These are phyloP conservation scores for Meloidogyne exigua DNA, from an alignment of 1,140 invertebrate species.

Conservation along the genomic window DNA sequence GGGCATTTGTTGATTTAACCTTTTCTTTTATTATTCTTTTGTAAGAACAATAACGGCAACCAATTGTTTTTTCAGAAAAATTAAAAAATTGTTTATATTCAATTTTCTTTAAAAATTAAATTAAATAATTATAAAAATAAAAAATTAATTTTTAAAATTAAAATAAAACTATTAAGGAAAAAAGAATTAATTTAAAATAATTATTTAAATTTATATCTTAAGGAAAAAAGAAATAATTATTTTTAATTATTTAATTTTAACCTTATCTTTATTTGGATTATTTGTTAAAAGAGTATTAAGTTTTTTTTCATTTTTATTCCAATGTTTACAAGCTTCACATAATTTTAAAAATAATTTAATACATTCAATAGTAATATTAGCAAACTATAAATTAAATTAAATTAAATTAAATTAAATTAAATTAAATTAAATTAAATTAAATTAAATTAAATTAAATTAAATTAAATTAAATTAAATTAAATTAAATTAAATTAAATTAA, in stretches of 20 bases:
- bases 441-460: background rate
- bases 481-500: background rate
- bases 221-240: too few species aligned
- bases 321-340: slow-evolving; percentile 7
- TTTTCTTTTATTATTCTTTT: background rate
- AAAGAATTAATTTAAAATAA: too few species aligned
- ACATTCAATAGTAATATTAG: slow-evolving; percentile 19
- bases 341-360: slow-evolving; percentile 2
- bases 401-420: too few species aligned
- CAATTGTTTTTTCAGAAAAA: background rate
- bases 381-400: background rate
- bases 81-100: slow-evolving; percentile 3
- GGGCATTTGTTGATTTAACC: slow-evolving; percentile 11
- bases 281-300: background rate
- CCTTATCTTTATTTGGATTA: slow-evolving; percentile 16
- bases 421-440: background rate
- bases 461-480: too few species aligned
- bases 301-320: slow-evolving; percentile 20
- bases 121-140: background rate
- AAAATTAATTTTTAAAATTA: too few species aligned
- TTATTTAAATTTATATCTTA: too few species aligned
- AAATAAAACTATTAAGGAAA: too few species aligned
- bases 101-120: slow-evolving; percentile 7
- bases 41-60: slow-evolving; percentile 12
- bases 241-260: background rate